Evolutionary conservation across 2,113 vertebrate species (phyloP).

Genomic region (Pterocles gutturalis): DNA sequence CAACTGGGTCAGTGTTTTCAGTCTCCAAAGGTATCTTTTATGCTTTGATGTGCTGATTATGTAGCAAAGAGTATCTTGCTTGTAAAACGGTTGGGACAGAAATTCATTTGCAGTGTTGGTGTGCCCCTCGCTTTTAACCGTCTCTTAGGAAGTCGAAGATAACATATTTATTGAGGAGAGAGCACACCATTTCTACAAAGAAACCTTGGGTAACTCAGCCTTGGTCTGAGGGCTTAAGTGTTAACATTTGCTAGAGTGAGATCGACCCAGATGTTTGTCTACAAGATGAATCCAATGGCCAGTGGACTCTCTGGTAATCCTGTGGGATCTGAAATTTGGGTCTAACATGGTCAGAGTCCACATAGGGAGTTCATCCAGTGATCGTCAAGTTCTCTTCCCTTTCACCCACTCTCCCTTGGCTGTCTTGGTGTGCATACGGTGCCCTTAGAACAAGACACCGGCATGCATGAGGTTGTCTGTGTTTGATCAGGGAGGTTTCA

Average conservation of each 20-base stretch:
- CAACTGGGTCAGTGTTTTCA: neutral
- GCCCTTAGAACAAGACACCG: neutral
- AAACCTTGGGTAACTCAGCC: neutral
- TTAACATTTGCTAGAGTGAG: neutral
- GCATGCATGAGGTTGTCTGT: rapidly evolving
- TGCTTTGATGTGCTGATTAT: neutral
- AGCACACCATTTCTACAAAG: neutral
- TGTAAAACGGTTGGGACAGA: neutral
- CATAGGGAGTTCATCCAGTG: neutral
- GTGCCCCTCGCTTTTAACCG: neutral
- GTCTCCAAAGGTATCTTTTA: neutral
- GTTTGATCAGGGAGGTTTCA: neutral
- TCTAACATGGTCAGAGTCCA: neutral
- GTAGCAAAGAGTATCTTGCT: neutral
- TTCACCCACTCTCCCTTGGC: neutral
- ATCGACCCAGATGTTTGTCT: neutral
- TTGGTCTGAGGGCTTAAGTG: neutral
- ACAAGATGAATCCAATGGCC: neutral
- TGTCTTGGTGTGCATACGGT: rapidly evolving
- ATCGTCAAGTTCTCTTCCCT: neutral
- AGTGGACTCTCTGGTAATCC: neutral
- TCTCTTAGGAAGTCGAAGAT: neutral
- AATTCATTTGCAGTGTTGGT: neutral
- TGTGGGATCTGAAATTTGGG: neutral
- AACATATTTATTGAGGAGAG: neutral